Percentiles rank a stretch among this genome's conserved stretches.
Conservation (phyloP, 1,140 invertebrate species). For the Hylaeus volcanicus region DNA sequence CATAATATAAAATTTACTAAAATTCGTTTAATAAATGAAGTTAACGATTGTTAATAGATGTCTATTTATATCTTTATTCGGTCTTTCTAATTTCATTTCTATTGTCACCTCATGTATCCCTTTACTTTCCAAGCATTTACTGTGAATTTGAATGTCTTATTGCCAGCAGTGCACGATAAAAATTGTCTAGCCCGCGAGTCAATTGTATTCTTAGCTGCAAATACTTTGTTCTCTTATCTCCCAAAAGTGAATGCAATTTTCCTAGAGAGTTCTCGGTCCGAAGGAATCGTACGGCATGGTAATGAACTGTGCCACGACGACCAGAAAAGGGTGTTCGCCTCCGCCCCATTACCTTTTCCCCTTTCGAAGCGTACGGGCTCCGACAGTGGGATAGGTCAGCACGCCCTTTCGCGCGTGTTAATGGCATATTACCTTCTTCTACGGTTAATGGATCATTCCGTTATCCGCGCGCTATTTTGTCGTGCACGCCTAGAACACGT, state of each 20-base stretch:
- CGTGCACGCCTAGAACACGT: conserved; percentile 35
- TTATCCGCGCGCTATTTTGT: conserved; percentile 54
- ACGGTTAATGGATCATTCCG: conserved; percentile 64
- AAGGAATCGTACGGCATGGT: conserved; percentile 63
- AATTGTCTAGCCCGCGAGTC: too few relatives aligned
- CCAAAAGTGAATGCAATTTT: neutral
- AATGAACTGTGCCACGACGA: conserved; percentile 62
- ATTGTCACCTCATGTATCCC: too few relatives aligned
- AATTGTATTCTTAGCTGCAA: too few relatives aligned
- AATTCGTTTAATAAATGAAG: too few relatives aligned
- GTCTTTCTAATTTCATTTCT: too few relatives aligned
- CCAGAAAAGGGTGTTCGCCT: conserved; percentile 41
- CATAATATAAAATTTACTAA: too few relatives aligned
- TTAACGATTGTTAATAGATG: too few relatives aligned
- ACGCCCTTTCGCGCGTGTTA: conserved; percentile 64
- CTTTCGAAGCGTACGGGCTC: conserved; percentile 43
- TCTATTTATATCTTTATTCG: too few relatives aligned
- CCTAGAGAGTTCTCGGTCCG: conserved; percentile 28
- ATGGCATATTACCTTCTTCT: conserved; percentile 62
- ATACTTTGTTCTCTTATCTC: too few relatives aligned
- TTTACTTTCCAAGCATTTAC: too few relatives aligned
- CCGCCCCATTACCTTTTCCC: conserved; percentile 55
- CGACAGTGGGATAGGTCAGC: conserved; percentile 67
- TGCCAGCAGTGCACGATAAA: too few relatives aligned
- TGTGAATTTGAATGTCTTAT: too few relatives aligned